Evolutionary conservation across 2,113 vertebrate species (phyloP), one percentile per base, ranked within the genome.

Genomic region (Xenus cinereus): DNA sequence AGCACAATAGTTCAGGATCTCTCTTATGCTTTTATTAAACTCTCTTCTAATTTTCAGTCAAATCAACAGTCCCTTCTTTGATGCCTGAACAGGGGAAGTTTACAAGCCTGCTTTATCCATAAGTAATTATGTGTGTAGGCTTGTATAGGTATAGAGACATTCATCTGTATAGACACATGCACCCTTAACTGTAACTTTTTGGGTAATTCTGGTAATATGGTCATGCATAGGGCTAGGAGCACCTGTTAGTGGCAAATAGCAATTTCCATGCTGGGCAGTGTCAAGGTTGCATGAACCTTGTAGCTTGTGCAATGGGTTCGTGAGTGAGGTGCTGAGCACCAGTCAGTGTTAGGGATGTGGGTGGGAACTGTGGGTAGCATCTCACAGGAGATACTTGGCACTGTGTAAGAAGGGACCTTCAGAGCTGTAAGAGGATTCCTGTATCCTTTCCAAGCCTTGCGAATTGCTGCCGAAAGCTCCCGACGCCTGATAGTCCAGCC

Each of bases 301-400:
- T 21, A 15, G 43, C 71, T 62, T 2, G 0, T 41, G 56, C 6
- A 8, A 9, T 1, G 24, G 17, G 37, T 45, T 62, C 1, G 1
- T 37, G 1, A 1, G 37, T 20, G 37, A 84, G 46, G 35, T 33
- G 50, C 72, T 54, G 76, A 84, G 53, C 60, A 6, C 26, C 1
- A 1, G 7, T 13, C 1, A 1, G 41, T 33, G 39, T 68, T 12
- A 35, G 57, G 39, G 68, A 59, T 0, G 6, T 23, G 82, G 18
- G 24, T 76, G 67, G 69, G 14, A 76, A 66, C 23, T 2, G 41
- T 5, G 8, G 64, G 54, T 23, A 68, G 66, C 2, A 3, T 62
- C 83, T 62, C 56, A 11, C 35, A 50, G 83, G 83, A 89, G 69
- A 3, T 22, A 46, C 2, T 62, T 81, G 66, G 77, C 63, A 15